Evolutionary conservation across 2,797 vertebrate species (phyloP).

Genomic region (Cyclopterus lumpus): DNA sequence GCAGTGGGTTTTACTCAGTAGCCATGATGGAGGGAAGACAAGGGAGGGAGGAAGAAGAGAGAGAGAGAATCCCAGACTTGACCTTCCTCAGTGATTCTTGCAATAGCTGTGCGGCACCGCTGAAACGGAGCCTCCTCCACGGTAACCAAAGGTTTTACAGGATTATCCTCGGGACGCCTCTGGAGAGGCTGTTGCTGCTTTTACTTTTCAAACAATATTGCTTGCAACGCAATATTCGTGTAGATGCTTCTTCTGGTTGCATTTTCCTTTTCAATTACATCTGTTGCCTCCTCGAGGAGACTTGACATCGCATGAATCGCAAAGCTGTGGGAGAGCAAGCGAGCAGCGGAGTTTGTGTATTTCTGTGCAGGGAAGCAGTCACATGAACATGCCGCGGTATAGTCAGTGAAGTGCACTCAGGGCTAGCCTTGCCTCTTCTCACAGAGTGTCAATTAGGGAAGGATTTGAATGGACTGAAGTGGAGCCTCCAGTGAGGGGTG

Average conservation of each 20-base stretch:
- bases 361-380: conserved; percentile 64
- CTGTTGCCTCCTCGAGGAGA: conserved; percentile 54
- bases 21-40: conserved; percentile 49
- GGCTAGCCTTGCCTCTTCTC: conserved; percentile 71
- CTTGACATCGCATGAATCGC: conserved; percentile 24
- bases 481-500: conserved; percentile 71
- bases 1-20: conserved; percentile 66
- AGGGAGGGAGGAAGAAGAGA: conserved; percentile 13
- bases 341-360: conserved; percentile 52
- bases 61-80: conserved; percentile 67
- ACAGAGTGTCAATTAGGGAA: conserved; percentile 78
- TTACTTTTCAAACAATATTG: conserved; percentile 67
- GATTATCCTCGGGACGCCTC: conserved; percentile 59
- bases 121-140: conserved; percentile 38
- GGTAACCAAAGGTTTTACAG: conserved; percentile 54
- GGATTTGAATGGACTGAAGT: conserved; percentile 77
- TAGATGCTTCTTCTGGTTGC: conserved; percentile 52
- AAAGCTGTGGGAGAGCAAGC: conserved; percentile 39
- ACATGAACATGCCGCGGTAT: conserved; percentile 68
- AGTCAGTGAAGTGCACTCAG: conserved; percentile 76
- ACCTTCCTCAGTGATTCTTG: conserved; percentile 69
- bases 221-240: conserved; percentile 70
- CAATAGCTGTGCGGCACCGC: conserved; percentile 45
- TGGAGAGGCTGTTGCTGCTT: conserved; percentile 47
- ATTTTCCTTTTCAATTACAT: conserved; percentile 67